Evolutionary conservation across 1,140 invertebrate genomes (phyloP).

Genomic region (Caenorhabditis tropicalis): DNA sequence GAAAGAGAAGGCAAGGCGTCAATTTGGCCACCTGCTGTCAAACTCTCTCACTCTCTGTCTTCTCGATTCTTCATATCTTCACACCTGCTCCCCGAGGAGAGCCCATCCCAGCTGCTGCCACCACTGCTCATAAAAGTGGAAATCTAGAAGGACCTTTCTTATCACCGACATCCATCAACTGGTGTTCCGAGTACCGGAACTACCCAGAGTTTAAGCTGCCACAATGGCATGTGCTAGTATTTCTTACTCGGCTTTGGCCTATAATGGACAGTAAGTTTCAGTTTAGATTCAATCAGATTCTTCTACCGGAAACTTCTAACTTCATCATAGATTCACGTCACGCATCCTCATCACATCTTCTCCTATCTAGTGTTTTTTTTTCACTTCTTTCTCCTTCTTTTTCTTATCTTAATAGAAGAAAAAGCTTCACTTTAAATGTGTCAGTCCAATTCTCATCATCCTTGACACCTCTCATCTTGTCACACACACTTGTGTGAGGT

Average conservation of each 20-base stretch:
- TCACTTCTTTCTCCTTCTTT: neutral
- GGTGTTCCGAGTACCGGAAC: neutral
- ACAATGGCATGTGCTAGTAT: constrained; percentile 53
- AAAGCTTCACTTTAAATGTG: constrained; percentile 36
- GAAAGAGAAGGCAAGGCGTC: constrained; percentile 41
- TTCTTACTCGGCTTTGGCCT: constrained; percentile 49
- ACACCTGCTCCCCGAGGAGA: constrained; percentile 12
- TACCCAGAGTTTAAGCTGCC: neutral
- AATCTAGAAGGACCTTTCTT: constrained; percentile 26
- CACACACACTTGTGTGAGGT: constrained; percentile 22
- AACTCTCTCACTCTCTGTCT: neutral
- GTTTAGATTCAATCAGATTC: neutral
- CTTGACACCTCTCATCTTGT: constrained; percentile 39
- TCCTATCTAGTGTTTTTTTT: neutral
- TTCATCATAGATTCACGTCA: constrained; percentile 35
- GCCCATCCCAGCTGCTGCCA: neutral
- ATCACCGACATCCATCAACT: neutral
- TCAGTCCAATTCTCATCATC: constrained; percentile 45
- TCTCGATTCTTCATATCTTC: constrained; percentile 35
- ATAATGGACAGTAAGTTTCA: constrained; percentile 54
- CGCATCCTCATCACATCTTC: constrained; percentile 35
- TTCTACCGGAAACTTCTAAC: constrained; percentile 34
- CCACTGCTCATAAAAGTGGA: constrained; percentile 18
- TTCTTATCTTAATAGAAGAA: constrained; percentile 35
- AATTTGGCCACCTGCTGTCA: constrained; percentile 38